Percentiles rank a stretch among this genome's conserved stretches.
These are phyloP conservation scores for Tetraodon nigroviridis DNA, from an alignment of 2,113 vertebrate genomes.

Conservation along the genomic window DNA sequence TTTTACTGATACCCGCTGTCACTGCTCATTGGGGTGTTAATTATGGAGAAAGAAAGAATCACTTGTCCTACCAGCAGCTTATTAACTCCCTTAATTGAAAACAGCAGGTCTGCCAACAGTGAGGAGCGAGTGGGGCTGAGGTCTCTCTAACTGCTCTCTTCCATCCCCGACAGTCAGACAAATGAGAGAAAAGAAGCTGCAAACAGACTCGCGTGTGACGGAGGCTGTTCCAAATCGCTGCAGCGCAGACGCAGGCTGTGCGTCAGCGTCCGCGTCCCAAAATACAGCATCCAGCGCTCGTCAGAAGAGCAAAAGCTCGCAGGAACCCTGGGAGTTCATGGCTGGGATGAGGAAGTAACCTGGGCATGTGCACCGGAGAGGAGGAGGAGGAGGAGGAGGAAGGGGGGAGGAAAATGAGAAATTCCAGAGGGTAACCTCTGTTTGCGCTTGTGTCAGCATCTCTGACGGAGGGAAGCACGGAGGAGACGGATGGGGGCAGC, in stretches of 20 bases:
- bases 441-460: constrained; percentile 56
- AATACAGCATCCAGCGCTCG: constrained; percentile 36
- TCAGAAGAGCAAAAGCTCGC: constrained; percentile 11
- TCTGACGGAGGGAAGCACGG: constrained; percentile 27
- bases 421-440: constrained; percentile 39
- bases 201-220: constrained; percentile 10
- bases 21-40: constrained; percentile 27
- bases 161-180: no score
- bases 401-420: constrained; percentile 36
- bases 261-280: constrained; percentile 42
- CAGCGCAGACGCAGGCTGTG: constrained; percentile 14
- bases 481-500: constrained; percentile 20
- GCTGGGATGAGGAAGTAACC: not conserved
- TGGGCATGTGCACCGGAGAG: not conserved
- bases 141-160: not conserved
- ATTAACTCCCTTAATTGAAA: constrained; percentile 50
- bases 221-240: constrained; percentile 25
- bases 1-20: no score
- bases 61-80: constrained; percentile 20
- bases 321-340: not conserved
- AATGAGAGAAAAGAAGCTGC: not conserved
- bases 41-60: constrained; percentile 37
- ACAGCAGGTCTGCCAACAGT: constrained; percentile 38
- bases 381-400: constrained; percentile 1
- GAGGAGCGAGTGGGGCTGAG: not conserved